phyloP scores from a whole-genome alignment of 2,113 vertebrate genomes.

The Callionymus lyra region DNA sequence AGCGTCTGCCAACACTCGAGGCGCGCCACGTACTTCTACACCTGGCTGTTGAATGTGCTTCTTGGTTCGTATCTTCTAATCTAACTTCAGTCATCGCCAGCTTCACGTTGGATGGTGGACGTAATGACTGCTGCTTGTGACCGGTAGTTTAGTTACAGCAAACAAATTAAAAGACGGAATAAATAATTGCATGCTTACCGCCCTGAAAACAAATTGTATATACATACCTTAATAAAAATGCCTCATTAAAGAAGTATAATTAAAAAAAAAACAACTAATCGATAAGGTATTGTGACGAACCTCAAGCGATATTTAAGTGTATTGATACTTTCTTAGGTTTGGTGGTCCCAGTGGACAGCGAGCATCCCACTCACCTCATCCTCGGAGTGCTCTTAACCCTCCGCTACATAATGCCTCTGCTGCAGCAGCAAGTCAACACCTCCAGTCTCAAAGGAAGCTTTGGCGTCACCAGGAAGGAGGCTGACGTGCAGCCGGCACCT shows the following conservation, averaged over 20 bases:
- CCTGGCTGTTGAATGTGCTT: conserved; percentile 89
- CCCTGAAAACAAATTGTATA: no score
- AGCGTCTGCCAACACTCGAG: conserved; percentile 89
- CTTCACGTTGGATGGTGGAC: no score
- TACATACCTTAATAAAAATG: no score
- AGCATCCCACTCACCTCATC: conserved; percentile 78
- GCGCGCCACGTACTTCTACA: conserved; percentile 88
- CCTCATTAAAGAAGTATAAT: no score
- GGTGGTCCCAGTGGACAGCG: conserved; percentile 80
- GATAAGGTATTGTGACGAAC: no score
- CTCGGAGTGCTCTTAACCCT: conserved; percentile 87
- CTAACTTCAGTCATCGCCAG: no score
- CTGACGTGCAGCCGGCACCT: conserved; percentile 82
- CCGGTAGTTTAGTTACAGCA: no score
- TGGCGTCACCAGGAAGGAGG: conserved; percentile 86
- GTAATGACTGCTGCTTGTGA: no score
- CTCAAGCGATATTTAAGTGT: no score
- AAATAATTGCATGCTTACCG: no score
- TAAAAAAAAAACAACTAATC: no score
- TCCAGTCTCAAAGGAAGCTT: conserved; percentile 95
- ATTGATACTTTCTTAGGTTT: conserved; percentile 63
- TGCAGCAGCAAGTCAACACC: conserved; percentile 91
- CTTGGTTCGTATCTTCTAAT: conserved; percentile 64
- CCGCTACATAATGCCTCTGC: conserved; percentile 86
- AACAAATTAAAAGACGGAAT: no score